phyloP scores from a whole-genome alignment of 2,113 vertebrate genomes.

The Hydrochoerus hydrochaeris region DNA sequence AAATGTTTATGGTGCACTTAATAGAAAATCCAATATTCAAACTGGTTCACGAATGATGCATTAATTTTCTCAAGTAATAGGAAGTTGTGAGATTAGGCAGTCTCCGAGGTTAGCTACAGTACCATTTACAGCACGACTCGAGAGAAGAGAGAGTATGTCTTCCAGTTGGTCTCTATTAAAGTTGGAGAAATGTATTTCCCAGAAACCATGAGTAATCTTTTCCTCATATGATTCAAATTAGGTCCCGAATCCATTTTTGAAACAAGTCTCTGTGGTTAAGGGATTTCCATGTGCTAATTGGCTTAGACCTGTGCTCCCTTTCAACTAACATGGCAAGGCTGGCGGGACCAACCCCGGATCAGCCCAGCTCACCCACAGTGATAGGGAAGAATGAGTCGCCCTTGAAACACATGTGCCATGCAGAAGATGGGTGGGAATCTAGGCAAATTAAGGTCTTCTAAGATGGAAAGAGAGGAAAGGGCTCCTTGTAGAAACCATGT shows the following conservation, averaged over 20 bases:
- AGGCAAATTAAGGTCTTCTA: not conserved
- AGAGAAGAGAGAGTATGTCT: not conserved
- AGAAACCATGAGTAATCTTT: not conserved
- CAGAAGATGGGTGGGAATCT: not conserved
- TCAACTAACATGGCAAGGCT: not conserved
- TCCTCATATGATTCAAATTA: not conserved
- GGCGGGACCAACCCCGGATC: not conserved
- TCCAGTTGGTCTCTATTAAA: not conserved
- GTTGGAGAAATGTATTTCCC: not conserved
- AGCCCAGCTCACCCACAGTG: not conserved
- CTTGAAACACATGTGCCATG: not conserved
- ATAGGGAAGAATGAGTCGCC: not conserved
- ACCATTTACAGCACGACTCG: not conserved
- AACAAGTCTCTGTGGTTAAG: not conserved
- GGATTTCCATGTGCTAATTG: not conserved
- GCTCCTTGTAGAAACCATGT: not conserved
- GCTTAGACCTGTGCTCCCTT: not conserved
- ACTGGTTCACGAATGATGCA: not conserved
- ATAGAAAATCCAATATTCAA: not conserved
- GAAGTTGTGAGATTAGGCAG: not conserved
- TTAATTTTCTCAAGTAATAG: not conserved
- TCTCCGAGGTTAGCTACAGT: not conserved
- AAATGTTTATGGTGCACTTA: not conserved
- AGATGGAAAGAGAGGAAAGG: not conserved
- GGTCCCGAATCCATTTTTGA: not conserved